phyloP scores from a whole-genome alignment of 2,113 vertebrate species.

The rabbit (Oryctolagus cuniculus) region mOryCun1.1 NC_091441.1:111029001-111029500 shows the following conservation, averaged over 20 bases:
- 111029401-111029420: background rate
- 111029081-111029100: background rate
- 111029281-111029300: background rate
- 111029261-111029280: background rate
- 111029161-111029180: background rate
- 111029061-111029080: background rate
- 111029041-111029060: background rate
- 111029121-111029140: background rate
- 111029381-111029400: background rate
- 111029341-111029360: background rate
- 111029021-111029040: constrained; percentile 8
- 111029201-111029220: background rate
- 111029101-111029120: background rate
- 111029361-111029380: background rate
- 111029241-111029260: background rate
- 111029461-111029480: background rate
- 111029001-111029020: background rate
- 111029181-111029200: background rate
- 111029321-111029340: background rate
- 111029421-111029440: background rate
- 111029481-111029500: background rate
- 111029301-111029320: background rate
- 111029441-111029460: background rate
- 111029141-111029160: background rate
- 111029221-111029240: background rate